Percentiles rank a stretch among this genome's conserved stretches.
phyloP scores from a whole-genome alignment of 1,140 invertebrate species.

The Megalopta genalis region DNA sequence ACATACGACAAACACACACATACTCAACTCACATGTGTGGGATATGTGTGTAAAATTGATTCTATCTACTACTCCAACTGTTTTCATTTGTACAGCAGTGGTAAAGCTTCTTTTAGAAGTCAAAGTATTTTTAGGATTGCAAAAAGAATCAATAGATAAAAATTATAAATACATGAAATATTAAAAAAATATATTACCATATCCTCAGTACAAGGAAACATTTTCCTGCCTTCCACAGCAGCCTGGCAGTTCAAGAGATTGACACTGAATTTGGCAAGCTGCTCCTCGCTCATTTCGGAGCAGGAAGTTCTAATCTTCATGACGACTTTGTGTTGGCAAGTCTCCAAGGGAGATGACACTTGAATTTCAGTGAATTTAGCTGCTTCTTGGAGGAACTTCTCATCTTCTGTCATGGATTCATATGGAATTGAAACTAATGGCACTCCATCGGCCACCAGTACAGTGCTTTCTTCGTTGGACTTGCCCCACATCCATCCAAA shows the following conservation, averaged over 20 bases:
- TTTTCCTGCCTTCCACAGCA: slow-evolving; percentile 82
- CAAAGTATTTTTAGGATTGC: too few relatives aligned
- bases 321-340: slow-evolving; percentile 85
- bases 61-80: not conserved
- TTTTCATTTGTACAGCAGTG: not conserved
- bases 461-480: slow-evolving; percentile 51
- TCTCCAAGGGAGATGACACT: slow-evolving; percentile 82
- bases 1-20: slow-evolving; percentile 2
- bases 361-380: slow-evolving; percentile 81
- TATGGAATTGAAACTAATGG: slow-evolving; percentile 80
- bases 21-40: not conserved
- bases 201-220: slow-evolving; percentile 82
- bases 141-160: too few relatives aligned
- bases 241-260: slow-evolving; percentile 87
- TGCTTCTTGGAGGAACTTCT: slow-evolving; percentile 84
- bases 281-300: slow-evolving; percentile 83
- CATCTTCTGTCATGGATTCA: slow-evolving; percentile 83
- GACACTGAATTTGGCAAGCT: slow-evolving; percentile 85
- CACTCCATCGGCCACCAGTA: slow-evolving; percentile 66
- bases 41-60: not conserved
- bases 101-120: not conserved
- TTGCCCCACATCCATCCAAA: slow-evolving; percentile 74
- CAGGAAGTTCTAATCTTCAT: slow-evolving; percentile 83
- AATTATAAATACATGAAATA: not conserved
- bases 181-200: slow-evolving; percentile 79